A percentile compares a stretch with the other conserved stretches of the same genome.
Evolutionary conservation across 1,140 invertebrate genomes (phyloP).

Genomic region (Cyrtorhinus lividipennis): DNA sequence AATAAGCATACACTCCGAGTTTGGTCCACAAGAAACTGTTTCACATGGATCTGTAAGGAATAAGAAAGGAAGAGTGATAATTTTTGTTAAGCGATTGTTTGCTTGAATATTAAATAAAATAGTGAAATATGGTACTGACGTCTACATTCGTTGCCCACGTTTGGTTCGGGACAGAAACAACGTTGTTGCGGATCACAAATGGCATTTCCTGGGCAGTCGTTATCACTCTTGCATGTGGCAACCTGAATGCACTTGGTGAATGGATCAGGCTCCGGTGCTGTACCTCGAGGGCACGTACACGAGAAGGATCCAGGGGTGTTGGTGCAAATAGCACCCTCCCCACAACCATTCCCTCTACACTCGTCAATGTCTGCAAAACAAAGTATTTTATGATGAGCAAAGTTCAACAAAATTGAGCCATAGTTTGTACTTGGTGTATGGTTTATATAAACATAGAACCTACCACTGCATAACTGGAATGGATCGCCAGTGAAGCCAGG

Average conservation of each 20-base stretch:
- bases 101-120: background rate
- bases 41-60: conserved; percentile 72
- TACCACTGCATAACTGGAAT: conserved; percentile 53
- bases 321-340: conserved; percentile 58
- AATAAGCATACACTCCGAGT: conserved; percentile 75
- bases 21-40: conserved; percentile 63
- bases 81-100: background rate
- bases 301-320: conserved; percentile 61
- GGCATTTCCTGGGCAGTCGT: conserved; percentile 79
- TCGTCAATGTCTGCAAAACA: conserved; percentile 61
- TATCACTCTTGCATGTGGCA: conserved; percentile 53
- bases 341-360: conserved; percentile 55
- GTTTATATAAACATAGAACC: no score
- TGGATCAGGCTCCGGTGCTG: conserved; percentile 67
- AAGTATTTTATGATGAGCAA: no score
- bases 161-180: conserved; percentile 78
- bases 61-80: conserved; percentile 16
- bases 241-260: conserved; percentile 60
- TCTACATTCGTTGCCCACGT: conserved; percentile 77
- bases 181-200: conserved; percentile 59
- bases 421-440: no score
- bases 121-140: conserved; percentile 43
- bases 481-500: conserved; percentile 66
- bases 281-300: conserved; percentile 66
- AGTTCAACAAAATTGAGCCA: background rate